Evolutionary conservation across 2,888 invertebrate species (phyloP), one percentile per base, ranked within the genome.

Genomic region (Drosophila vallismaia): DNA sequence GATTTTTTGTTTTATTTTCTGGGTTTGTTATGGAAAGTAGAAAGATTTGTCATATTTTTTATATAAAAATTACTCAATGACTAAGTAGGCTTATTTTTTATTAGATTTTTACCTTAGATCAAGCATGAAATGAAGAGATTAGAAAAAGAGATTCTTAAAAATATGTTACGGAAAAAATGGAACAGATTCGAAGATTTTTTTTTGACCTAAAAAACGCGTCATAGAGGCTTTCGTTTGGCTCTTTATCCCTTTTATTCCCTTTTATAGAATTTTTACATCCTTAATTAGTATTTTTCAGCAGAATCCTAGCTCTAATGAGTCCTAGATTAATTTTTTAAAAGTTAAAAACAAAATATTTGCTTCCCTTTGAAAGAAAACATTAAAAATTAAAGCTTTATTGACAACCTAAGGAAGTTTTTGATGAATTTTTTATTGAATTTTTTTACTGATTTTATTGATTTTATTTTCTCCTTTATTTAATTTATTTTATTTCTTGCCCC

Each of bases 401-500:
- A 24, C 12, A 19, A 4, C 12, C 14, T 40, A 3, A 29, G 19
- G 19, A 19, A 19, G 19, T 19, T 19, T 19, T 19, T 1, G 3
- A 7, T 28, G n/a, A 10, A 4, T 33, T 33, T 7, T 0, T 29
- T 0, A 12, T 48, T 69, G 28, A 33, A 33, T 53, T 40, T 46
- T 3, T 33, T 46, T 51, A 3, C 9, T 2, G 19, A 19, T 28
- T 28, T 28, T 28, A 6, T 28, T 28, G 1, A 28, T 28, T 28
- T 28, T 28, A 28, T 28, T 28, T 28, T 28, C 28, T 19, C 14
- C 29, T 29, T 49, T 31, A 60, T 46, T 52, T 38, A n/a, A 56
- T 56, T n/a, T 53, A 29, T 12, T 55, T 40, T 48, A 29, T 55
- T 40, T 48, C 12, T 45, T 46, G 19, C 38, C 28, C 6, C 33